A percentile compares a stretch with the other conserved stretches of the same genome.
phyloP scores from a whole-genome alignment of 2,888 invertebrate species.

The Leptinotarsa haldemani region DNA sequence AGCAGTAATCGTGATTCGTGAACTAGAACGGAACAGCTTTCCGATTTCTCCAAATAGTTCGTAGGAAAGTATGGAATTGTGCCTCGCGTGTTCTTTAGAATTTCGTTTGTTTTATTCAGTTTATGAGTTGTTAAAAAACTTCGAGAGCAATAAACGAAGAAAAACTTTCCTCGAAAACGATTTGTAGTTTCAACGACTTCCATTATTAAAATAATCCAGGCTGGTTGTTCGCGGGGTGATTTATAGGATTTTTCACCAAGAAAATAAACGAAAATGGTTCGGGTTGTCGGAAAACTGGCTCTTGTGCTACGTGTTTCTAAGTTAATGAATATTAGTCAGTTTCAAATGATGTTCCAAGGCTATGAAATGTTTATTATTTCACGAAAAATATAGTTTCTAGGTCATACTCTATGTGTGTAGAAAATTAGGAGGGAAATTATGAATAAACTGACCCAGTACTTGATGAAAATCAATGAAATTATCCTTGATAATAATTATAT shows the following conservation, averaged over 20 bases:
- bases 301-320: not conserved
- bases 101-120: conserved; percentile 39
- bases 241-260: conserved; percentile 15
- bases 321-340: not conserved
- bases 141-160: conserved; percentile 34
- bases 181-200: conserved; percentile 29
- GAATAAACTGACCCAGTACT: too few relatives aligned
- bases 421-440: too few relatives aligned
- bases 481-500: too few relatives aligned
- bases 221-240: conserved; percentile 21
- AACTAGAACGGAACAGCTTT: conserved; percentile 10
- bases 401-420: too few relatives aligned
- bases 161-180: conserved; percentile 32
- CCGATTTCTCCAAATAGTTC: conserved; percentile 22
- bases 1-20: not conserved
- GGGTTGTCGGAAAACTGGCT: not conserved
- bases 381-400: too few relatives aligned
- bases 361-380: not conserved
- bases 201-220: conserved; percentile 26
- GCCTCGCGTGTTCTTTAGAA: conserved; percentile 28
- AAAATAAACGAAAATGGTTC: conserved; percentile 13
- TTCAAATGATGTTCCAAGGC: not conserved
- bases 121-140: conserved; percentile 40
- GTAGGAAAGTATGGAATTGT: conserved; percentile 24
- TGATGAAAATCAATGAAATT: too few relatives aligned